phyloP scores from a whole-genome alignment of 2,113 vertebrate species.

The Eublepharis macularius region DNA sequence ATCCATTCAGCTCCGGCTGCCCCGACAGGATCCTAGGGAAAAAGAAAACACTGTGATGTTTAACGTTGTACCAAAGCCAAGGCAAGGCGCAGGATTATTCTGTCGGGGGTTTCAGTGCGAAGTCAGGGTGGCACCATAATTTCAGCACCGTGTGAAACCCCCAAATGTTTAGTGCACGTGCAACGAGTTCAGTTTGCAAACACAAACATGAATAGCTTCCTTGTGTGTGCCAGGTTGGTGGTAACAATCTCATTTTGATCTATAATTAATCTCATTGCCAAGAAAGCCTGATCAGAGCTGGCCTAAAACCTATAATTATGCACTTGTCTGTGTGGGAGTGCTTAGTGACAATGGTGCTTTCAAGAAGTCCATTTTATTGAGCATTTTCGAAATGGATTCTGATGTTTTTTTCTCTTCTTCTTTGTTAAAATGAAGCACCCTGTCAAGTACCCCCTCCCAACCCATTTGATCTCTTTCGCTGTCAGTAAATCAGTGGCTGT shows the following conservation, averaged over 20 bases:
- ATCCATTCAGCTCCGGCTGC: background rate
- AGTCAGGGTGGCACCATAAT: background rate
- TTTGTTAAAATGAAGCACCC: background rate
- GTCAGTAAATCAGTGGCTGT: background rate
- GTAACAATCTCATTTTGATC: slow-evolving; percentile 30
- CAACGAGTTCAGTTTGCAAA: slow-evolving; percentile 33
- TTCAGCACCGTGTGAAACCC: background rate
- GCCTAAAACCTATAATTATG: slow-evolving; percentile 41
- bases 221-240: slow-evolving; percentile 18
- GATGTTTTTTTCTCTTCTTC: slow-evolving; percentile 19
- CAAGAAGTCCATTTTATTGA: slow-evolving; percentile 20
- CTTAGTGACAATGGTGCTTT: slow-evolving; percentile 16
- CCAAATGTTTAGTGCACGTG: background rate
- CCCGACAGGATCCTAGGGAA: background rate
- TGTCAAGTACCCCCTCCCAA: no score
- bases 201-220: slow-evolving; percentile 15
- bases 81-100: background rate
- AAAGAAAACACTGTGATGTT: no score
- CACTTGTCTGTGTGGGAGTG: slow-evolving; percentile 26
- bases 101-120: no score
- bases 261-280: slow-evolving; percentile 36
- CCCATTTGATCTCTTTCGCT: no score
- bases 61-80: background rate
- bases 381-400: slow-evolving; percentile 37
- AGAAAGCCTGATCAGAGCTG: slow-evolving; percentile 28